These are phyloP conservation scores for Nothobranchius kuhntae DNA, from an alignment of 2,113 vertebrate genomes.

Conservation along the genomic window DNA sequence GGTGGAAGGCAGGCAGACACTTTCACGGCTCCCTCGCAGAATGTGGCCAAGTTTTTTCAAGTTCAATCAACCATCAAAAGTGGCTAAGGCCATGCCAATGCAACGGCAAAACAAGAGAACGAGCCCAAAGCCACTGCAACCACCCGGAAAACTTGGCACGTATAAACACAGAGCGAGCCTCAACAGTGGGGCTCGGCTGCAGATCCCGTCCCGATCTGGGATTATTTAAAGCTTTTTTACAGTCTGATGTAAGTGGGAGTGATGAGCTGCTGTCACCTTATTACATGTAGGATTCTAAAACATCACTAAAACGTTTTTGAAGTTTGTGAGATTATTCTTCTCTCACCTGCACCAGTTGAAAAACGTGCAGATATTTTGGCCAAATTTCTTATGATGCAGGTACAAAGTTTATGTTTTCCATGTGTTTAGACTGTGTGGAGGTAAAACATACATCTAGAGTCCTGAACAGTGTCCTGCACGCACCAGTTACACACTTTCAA, in stretches of 20 bases:
- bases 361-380: too few relatives aligned
- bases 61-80: conserved; percentile 82
- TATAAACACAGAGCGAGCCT: conserved; percentile 37
- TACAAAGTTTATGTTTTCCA: neutral
- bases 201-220: conserved; percentile 14
- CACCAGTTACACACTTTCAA: conserved; percentile 29
- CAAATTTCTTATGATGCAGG: neutral
- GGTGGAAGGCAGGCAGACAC: conserved; percentile 51
- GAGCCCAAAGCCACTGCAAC: conserved; percentile 56
- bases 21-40: conserved; percentile 68
- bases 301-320: too few relatives aligned
- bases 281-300: too few relatives aligned
- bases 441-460: neutral
- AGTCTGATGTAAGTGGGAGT: neutral
- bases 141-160: conserved; percentile 29
- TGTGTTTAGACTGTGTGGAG: neutral
- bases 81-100: conserved; percentile 56
- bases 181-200: conserved; percentile 12
- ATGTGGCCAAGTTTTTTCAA: conserved; percentile 69
- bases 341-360: too few relatives aligned
- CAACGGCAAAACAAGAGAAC: conserved; percentile 64
- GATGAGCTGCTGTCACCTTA: neutral
- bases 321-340: too few relatives aligned
- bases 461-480: conserved; percentile 3
- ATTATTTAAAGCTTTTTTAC: conserved; percentile 36